Conservation (phyloP, 2,888 invertebrate species). For the Platycheirus rosarum region DNA sequence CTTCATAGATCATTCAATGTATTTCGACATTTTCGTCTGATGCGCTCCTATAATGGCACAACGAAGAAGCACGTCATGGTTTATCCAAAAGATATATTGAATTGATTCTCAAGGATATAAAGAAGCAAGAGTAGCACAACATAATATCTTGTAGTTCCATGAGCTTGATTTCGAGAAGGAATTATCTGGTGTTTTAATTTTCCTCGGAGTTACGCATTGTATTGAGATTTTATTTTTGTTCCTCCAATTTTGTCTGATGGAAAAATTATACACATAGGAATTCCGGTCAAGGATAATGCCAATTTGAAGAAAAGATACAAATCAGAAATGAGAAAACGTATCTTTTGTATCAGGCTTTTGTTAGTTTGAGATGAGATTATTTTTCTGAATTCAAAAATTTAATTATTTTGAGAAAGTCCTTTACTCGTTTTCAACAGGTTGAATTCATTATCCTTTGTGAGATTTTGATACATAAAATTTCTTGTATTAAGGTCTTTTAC, state of each 20-base stretch:
- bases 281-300: not conserved
- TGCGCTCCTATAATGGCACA: too few species aligned
- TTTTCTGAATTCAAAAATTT: too few species aligned
- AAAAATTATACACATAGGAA: not conserved
- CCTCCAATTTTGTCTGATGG: not conserved
- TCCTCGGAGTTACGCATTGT: not conserved
- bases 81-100: too few species aligned
- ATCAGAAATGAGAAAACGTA: not conserved
- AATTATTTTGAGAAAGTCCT: not conserved
- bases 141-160: too few species aligned
- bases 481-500: not conserved
- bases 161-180: too few species aligned
- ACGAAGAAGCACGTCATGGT: too few species aligned
- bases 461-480: not conserved
- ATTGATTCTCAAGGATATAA: too few species aligned
- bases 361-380: too few species aligned
- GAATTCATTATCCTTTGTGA: not conserved
- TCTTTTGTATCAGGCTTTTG: not conserved
- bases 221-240: not conserved
- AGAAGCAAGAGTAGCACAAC: too few species aligned
- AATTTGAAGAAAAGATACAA: not conserved
- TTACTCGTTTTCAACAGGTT: not conserved
- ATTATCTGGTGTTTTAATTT: too few species aligned
- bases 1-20: too few species aligned
- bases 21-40: too few species aligned